Evolutionary conservation across 2,113 vertebrate genomes (phyloP).

Genomic region (Corythornis vintsioides): DNA sequence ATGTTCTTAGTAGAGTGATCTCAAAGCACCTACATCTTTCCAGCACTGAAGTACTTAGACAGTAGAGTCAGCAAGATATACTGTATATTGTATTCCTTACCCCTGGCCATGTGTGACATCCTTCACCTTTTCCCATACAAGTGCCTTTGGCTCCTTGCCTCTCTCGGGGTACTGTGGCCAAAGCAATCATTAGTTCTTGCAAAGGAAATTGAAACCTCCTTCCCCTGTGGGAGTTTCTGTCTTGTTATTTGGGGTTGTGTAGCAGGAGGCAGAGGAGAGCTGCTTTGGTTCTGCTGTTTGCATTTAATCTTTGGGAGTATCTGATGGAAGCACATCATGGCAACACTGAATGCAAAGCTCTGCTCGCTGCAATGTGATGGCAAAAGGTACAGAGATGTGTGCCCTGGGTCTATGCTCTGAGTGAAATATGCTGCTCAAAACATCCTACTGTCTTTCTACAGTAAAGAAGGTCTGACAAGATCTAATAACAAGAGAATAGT

Average conservation of each 20-base stretch:
- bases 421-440: neutral
- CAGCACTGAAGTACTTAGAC: neutral
- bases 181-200: slow-evolving; percentile 12
- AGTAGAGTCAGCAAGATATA: neutral
- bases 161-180: neutral
- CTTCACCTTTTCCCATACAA: neutral
- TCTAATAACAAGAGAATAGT: neutral
- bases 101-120: neutral
- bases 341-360: neutral
- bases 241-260: neutral
- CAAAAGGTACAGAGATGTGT: neutral
- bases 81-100: neutral
- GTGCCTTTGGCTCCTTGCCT: neutral
- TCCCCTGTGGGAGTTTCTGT: neutral
- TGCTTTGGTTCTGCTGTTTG: neutral
- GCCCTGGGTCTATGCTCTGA: neutral
- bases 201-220: slow-evolving; percentile 11
- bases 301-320: neutral
- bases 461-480: neutral
- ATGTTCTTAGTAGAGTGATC: neutral
- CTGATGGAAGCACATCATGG: neutral
- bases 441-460: neutral
- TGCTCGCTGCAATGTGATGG: neutral
- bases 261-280: neutral
- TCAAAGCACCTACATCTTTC: neutral